These are phyloP conservation scores for Sepiola atlantica DNA, from an alignment of 2,888 invertebrate genomes.

Conservation along the genomic window DNA sequence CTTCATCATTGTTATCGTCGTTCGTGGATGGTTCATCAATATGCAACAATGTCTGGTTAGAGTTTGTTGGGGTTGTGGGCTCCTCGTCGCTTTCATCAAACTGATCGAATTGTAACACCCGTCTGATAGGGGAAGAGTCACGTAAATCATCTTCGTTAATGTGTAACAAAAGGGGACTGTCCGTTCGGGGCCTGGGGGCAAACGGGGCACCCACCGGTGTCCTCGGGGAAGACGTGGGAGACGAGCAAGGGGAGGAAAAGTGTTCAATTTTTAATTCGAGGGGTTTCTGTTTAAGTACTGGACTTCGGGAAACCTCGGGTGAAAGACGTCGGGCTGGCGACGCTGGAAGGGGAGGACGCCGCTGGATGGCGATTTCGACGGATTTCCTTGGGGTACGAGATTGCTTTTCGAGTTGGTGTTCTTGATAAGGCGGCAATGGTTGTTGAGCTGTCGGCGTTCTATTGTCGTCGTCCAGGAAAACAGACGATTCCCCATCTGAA, in stretches of 20 bases:
- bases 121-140: neutral
- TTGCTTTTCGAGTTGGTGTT: neutral
- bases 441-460: constrained; percentile 48
- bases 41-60: neutral
- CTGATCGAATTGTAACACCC: neutral
- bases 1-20: neutral
- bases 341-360: neutral
- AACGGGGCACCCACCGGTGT: neutral
- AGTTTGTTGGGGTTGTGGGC: neutral
- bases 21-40: neutral
- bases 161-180: neutral
- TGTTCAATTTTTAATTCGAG: constrained; percentile 35
- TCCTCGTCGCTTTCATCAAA: neutral
- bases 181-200: neutral
- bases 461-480: constrained; percentile 52
- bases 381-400: neutral
- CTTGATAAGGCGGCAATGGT: neutral
- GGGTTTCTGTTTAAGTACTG: neutral
- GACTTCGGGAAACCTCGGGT: neutral
- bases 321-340: neutral
- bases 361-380: neutral
- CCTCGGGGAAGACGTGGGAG: neutral
- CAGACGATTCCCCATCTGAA: neutral
- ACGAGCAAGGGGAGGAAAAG: neutral
- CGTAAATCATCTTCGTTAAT: neutral